Base-by-base conservation (phyloP, 2,888 invertebrate species). In the Charanyca ferruginea region DNA sequence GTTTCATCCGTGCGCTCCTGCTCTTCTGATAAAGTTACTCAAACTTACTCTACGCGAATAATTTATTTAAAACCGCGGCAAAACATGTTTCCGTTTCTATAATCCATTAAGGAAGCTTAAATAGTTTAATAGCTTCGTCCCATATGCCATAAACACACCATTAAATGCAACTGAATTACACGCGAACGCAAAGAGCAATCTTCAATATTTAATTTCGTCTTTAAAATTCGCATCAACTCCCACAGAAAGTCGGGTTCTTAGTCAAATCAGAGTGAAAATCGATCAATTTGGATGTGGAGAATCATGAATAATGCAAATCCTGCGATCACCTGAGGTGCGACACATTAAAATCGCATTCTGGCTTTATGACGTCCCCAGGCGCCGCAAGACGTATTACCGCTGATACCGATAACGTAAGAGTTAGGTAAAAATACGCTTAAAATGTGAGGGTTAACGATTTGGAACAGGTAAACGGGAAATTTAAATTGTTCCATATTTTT, bases 291-390 rank as follows among this genome's bases (percentile, higher is more conserved):
- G 79, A 81, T 81, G n/a, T n/a, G 80, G 75, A 59, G 69, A 67
- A 66, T 74, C 83, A 90, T 91, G 91, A 92, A 93, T 93, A 91
- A 93, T 93, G 91, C 88, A 93, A 83, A 82, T 73, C 66, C 77
- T 9, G 45, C 83, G 87, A 91, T 90, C 90, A 89, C 85, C 89
- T 87, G 83, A 87, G 84, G 85, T 89, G 89, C 81, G 91, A 90
- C 90, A 91, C 91, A 93, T 93, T 93, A 93, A 93, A 92, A 91
- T 87, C 91, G 88, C 92, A 90, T 92, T 89, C 84, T 20, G 80
- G 73, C 83, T 91, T 91, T 88, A 89, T 87, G 89, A 85, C 80
- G 78, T 74, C 81, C 82, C 74, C 73, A 73, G 77, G 81, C 78
- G 70, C 54, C 38, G 49, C 45, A 69, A 85, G 86, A 88, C 83